Percentiles rank a stretch among this genome's conserved stretches.
phyloP scores from a whole-genome alignment of 2,113 vertebrate species.

The Tetrao urogallus region DNA sequence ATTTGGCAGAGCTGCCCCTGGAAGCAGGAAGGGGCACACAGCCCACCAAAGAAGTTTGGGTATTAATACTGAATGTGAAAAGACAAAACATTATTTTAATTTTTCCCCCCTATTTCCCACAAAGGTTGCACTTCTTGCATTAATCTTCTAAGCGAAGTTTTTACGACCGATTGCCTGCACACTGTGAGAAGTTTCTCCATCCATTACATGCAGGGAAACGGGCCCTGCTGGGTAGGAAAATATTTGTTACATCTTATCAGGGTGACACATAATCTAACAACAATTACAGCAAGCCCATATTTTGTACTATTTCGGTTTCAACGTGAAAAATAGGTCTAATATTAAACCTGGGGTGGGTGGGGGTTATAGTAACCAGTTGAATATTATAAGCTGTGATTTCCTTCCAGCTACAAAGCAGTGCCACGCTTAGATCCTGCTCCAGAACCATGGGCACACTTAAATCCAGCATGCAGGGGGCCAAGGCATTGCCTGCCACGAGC shows the following conservation, averaged over 20 bases:
- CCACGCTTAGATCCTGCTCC: background rate
- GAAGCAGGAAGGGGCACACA: background rate
- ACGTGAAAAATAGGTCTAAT: constrained; percentile 78
- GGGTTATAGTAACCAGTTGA: constrained; percentile 63
- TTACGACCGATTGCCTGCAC: constrained; percentile 79
- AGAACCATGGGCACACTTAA: background rate
- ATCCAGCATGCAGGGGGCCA: background rate
- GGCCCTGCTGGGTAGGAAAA: constrained; percentile 76
- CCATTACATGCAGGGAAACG: constrained; percentile 79
- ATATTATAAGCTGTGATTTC: constrained; percentile 57
- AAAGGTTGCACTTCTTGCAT: constrained; percentile 75
- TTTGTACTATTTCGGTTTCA: constrained; percentile 81
- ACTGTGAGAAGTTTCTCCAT: constrained; percentile 84
- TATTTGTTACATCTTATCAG: constrained; percentile 90
- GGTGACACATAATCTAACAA: constrained; percentile 87
- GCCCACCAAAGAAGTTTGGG: background rate
- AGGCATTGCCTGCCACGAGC: too few relatives aligned
- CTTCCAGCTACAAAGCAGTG: background rate
- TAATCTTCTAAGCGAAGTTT: constrained; percentile 83
- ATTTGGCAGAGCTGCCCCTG: background rate
- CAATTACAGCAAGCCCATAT: constrained; percentile 86
- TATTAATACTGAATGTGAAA: constrained; percentile 64
- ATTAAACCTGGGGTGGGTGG: constrained; percentile 72
- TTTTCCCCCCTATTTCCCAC: constrained; percentile 60
- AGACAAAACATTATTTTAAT: constrained; percentile 73